Percentiles rank a stretch among this genome's conserved stretches.
Conservation (phyloP, 2,113 vertebrate genomes). For the Capreolus pygargus region DNA sequence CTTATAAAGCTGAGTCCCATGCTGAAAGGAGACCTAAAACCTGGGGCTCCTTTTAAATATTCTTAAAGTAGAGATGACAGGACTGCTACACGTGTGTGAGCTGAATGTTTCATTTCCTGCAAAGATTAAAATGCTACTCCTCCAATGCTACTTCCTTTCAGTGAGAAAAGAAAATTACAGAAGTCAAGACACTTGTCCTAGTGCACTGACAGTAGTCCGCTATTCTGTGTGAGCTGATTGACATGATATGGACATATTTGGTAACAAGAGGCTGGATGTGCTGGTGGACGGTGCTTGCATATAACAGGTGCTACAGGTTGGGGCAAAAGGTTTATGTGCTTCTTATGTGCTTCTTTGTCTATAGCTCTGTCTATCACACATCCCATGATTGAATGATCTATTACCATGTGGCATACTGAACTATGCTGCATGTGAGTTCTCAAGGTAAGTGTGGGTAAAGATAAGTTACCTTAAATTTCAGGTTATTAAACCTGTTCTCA, state of each 20-base stretch:
- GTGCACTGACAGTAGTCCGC: no score
- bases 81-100: no score
- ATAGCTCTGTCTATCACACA: background rate
- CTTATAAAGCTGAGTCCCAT: background rate
- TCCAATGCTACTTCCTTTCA: background rate
- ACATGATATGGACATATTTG: background rate
- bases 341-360: no score
- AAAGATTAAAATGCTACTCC: background rate
- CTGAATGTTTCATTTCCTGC: background rate
- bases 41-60: background rate
- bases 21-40: background rate
- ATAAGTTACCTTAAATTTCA: background rate
- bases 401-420: background rate
- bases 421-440: background rate
- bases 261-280: background rate
- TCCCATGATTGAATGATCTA: accelerated
- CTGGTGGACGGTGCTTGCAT: accelerated
- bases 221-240: background rate
- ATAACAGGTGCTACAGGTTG: background rate
- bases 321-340: background rate
- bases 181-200: background rate
- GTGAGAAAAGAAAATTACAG: background rate
- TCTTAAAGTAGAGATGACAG: background rate
- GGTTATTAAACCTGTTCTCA: accelerated
- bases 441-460: accelerated